Conservation (phyloP, 2,797 vertebrate genomes). For the Typhlichthys eigenmanni region DNA sequence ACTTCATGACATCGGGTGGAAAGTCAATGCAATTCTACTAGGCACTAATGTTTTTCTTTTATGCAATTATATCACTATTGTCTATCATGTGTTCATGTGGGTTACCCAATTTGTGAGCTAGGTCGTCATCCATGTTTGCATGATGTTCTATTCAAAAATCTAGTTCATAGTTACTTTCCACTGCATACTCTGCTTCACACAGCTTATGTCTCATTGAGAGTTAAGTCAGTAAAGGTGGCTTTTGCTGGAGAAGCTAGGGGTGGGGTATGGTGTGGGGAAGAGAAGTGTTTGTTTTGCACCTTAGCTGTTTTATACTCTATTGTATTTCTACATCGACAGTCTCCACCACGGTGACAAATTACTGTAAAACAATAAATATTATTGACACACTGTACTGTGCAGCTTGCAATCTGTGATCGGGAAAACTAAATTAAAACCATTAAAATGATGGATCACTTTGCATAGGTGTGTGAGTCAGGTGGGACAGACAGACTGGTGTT, state of each 20-base stretch:
- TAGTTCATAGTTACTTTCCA: too few relatives aligned
- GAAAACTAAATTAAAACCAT: too few relatives aligned
- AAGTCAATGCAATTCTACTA: background rate
- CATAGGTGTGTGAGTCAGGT: too few relatives aligned
- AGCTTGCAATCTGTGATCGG: slow-evolving; percentile 10
- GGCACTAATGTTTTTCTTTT: slow-evolving; percentile 1
- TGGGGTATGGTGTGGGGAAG: background rate
- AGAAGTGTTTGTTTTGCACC: slow-evolving; percentile 75
- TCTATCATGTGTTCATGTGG: slow-evolving; percentile 25
- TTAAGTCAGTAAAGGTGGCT: slow-evolving; percentile 64
- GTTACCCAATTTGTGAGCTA: slow-evolving; percentile 26
- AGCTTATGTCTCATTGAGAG: slow-evolving; percentile 47
- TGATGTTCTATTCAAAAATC: background rate
- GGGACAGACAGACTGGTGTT: too few relatives aligned
- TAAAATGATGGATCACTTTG: too few relatives aligned
- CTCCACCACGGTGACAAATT: slow-evolving; percentile 67
- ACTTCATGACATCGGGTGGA: background rate
- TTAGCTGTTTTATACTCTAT: slow-evolving; percentile 69
- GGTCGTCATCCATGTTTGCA: slow-evolving; percentile 9
- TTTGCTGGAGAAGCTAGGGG: slow-evolving; percentile 6
- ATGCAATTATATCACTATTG: slow-evolving; percentile 44
- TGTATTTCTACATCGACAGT: slow-evolving; percentile 71
- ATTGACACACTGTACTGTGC: slow-evolving; percentile 28
- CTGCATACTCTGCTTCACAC: background rate
- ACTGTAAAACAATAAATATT: slow-evolving; percentile 72